Base-by-base conservation (phyloP, 2,888 invertebrate species). In the Noctua fimbriata region DNA sequence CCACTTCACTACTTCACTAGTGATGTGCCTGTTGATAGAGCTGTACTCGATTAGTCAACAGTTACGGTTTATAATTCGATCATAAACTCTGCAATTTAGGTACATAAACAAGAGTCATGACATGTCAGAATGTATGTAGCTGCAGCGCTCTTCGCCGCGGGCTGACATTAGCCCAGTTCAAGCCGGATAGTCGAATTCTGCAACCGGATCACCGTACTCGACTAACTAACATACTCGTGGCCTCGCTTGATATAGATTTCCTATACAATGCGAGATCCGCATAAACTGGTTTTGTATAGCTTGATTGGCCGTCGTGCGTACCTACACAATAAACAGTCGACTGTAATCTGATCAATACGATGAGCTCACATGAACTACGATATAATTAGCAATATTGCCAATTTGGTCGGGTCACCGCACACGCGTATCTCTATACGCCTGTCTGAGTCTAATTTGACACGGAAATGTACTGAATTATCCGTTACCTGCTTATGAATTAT, bases 331-430 rank as follows among this genome's bases (percentile, higher is more conserved):
- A 79, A 79, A 78, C 81, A 70, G 44, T 55, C 73, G 78, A 84
- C 63, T 85, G 75, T 88, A 86, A 88, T 86, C 83, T 76, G 86
- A 90, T 91, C 85, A 84, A 89, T 85, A 87, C 78, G 79, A 79
- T 74, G 78, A 75, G 74, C 83, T 83, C 78, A 70, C 60, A 78
- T 88, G 60, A 82, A 73, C 71, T 77, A 49, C 73, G 76, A 24
- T 76, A 82, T 85, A 88, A 89, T 88, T 87, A 87, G 78, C 83
- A 84, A 86, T 87, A 89, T 87, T 89, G 80, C 88, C 88, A 91
- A 92, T 92, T 91, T 84, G 85, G 80, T 74, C 91, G 89, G 93
- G 87, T 92, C 91, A 92, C 80, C 77, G 91, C 88, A 89, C 90
- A 89, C 87, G 76, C 90, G 73, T 90, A 91, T 90, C 90, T 92